Conservation (phyloP, 1,140 invertebrate species). For the Pseudomyrmex cubaensis region DNA sequence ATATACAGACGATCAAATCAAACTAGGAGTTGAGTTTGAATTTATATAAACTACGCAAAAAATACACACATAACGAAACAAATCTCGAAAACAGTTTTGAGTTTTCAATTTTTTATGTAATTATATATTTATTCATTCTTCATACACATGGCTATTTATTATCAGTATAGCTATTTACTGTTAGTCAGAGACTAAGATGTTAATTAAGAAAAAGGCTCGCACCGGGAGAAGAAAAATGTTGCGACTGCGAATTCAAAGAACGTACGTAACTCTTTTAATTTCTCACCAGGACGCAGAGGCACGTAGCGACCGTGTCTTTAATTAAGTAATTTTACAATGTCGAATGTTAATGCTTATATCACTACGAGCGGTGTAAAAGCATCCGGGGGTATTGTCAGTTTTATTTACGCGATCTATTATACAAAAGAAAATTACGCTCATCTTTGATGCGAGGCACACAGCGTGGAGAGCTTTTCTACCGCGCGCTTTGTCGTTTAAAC, state of each 20-base stretch:
- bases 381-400: not conserved
- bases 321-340: slow-evolving; percentile 56
- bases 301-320: slow-evolving; percentile 12
- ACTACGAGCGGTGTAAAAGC: not conserved
- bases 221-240: slow-evolving; percentile 48
- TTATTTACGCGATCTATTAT: not conserved
- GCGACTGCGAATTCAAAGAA: slow-evolving; percentile 39
- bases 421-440: not conserved
- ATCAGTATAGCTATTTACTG: slow-evolving; percentile 2
- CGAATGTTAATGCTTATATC: slow-evolving; percentile 50
- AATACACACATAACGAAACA: no score
- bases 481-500: slow-evolving; percentile 23
- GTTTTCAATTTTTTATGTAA: no score
- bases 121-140: no score
- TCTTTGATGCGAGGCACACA: not conserved
- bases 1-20: slow-evolving; percentile 46
- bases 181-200: slow-evolving; percentile 34
- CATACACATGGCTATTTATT: no score
- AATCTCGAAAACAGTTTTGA: no score
- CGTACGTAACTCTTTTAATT: slow-evolving; percentile 27
- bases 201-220: slow-evolving; percentile 31
- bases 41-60: no score
- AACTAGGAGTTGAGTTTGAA: not conserved
- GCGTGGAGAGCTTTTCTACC: not conserved
- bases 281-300: slow-evolving; percentile 9